Evolutionary conservation across 2,113 vertebrate species (phyloP).

Genomic region (Brachionichthys hirsutus): DNA sequence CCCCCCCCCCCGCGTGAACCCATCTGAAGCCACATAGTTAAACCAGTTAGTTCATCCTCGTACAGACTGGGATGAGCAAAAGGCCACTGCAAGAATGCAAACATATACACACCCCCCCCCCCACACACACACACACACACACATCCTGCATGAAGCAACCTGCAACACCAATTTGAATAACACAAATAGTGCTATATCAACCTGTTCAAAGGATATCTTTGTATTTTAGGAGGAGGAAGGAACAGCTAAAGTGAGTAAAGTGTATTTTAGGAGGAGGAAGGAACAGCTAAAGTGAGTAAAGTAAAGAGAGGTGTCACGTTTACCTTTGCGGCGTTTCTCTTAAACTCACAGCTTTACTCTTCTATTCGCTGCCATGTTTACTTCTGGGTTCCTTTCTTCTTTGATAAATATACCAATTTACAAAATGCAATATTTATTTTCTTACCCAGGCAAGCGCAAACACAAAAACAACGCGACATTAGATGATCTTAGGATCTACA

Average conservation of each 20-base stretch:
- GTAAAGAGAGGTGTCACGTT: too few relatives aligned
- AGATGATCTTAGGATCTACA: background rate
- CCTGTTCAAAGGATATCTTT: too few relatives aligned
- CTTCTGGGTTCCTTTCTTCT: too few relatives aligned
- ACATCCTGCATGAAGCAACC: constrained; percentile 13
- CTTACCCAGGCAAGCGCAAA: too few relatives aligned
- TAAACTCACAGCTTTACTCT: constrained; percentile 26
- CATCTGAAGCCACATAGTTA: background rate
- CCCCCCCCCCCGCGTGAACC: background rate
- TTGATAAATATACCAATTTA: too few relatives aligned
- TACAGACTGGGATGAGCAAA: constrained; percentile 16
- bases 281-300: too few relatives aligned
- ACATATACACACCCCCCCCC: constrained; percentile 37
- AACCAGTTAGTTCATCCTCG: constrained; percentile 14
- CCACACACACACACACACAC: constrained; percentile 1
- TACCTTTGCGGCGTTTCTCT: constrained; percentile 42
- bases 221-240: too few relatives aligned
- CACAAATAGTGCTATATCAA: too few relatives aligned
- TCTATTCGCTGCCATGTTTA: too few relatives aligned
- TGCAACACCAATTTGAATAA: background rate
- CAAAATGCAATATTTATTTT: too few relatives aligned
- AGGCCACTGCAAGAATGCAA: constrained; percentile 59
- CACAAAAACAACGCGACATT: background rate
- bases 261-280: too few relatives aligned
- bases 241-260: too few relatives aligned